These are phyloP conservation scores for Phyllotreta cruciferae DNA, from an alignment of 2,888 invertebrate genomes.

Conservation along the genomic window DNA sequence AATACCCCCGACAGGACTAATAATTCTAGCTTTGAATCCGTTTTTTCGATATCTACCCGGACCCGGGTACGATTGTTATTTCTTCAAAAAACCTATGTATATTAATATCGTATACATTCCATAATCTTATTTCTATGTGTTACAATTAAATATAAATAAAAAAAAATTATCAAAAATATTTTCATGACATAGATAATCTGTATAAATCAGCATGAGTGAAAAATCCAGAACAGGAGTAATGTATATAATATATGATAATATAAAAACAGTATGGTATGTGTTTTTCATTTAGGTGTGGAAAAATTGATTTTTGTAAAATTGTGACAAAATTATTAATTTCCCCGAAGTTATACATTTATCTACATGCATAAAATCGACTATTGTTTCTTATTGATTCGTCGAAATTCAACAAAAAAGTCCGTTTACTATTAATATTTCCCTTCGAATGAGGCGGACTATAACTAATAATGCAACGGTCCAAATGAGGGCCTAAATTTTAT, in stretches of 20 bases:
- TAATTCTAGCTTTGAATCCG: slow-evolving; percentile 39
- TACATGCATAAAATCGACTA: slow-evolving; percentile 39
- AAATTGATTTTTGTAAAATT: slow-evolving; percentile 51
- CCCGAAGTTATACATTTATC: slow-evolving; percentile 47
- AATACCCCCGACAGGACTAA: slow-evolving; percentile 29
- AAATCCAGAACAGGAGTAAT: slow-evolving; percentile 45
- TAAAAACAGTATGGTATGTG: slow-evolving; percentile 51
- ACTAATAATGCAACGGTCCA: neutral
- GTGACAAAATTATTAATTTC: slow-evolving; percentile 41
- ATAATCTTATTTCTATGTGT: slow-evolving; percentile 58
- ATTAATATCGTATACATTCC: slow-evolving; percentile 41
- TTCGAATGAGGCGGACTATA: neutral
- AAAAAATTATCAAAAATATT: slow-evolving; percentile 58
- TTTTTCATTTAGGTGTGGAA: slow-evolving; percentile 48
- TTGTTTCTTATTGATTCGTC: slow-evolving; percentile 44
- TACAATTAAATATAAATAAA: slow-evolving; percentile 49
- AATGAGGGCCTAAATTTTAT: neutral
- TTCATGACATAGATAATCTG: slow-evolving; percentile 58
- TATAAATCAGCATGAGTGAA: slow-evolving; percentile 52
- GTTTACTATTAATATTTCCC: slow-evolving; percentile 35
- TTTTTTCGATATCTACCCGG: slow-evolving; percentile 31
- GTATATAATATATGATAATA: slow-evolving; percentile 42
- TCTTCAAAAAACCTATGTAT: slow-evolving; percentile 38
- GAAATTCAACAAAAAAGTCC: slow-evolving; percentile 38
- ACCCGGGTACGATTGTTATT: slow-evolving; percentile 7